Conservation (phyloP, 1,140 invertebrate genomes). For the Anthonomus grandis region DNA sequence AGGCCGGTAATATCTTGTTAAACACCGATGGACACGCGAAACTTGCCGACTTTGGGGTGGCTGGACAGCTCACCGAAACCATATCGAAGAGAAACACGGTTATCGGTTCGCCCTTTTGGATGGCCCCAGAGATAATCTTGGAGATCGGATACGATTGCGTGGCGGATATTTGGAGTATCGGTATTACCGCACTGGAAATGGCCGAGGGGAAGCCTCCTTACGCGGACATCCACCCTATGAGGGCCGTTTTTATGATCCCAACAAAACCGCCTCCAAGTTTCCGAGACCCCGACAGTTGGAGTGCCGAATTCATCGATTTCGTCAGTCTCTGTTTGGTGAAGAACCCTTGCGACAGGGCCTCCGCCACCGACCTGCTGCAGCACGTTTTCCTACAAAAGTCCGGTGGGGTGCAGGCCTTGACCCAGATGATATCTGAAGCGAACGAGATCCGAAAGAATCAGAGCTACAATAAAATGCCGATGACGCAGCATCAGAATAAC, state of each 20-base stretch:
- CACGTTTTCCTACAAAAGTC: conserved; percentile 86
- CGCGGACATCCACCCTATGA: conserved; percentile 98
- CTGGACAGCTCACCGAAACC: conserved; percentile 98
- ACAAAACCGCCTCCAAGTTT: conserved; percentile 99
- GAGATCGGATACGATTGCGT: conserved; percentile 99
- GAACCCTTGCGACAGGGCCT: conserved; percentile 93
- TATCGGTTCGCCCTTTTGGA: conserved; percentile 99
- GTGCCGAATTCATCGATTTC: conserved; percentile 95
- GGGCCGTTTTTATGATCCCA: conserved; percentile 99
- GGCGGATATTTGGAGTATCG: conserved; percentile 97
- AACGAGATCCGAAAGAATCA: conserved; percentile 86
- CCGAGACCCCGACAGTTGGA: conserved; percentile 94
- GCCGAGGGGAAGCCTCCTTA: conserved; percentile 98
- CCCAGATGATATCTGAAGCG: conserved; percentile 89
- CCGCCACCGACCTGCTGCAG: conserved; percentile 83
- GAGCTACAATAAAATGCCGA: conserved; percentile 53
- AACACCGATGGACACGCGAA: conserved; percentile 99
- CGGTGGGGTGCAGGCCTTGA: conserved; percentile 78
- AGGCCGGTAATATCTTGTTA: conserved; percentile 97
- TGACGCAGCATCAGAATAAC: conserved; percentile 41
- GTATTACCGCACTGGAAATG: conserved; percentile 98
- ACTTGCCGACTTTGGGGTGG: conserved; percentile 99
- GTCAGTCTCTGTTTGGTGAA: conserved; percentile 89
- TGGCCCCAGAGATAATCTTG: conserved; percentile 97
- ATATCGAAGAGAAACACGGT: conserved; percentile 99